Base-by-base conservation (phyloP, 2,888 invertebrate genomes). In the Eilema griseolum region DNA sequence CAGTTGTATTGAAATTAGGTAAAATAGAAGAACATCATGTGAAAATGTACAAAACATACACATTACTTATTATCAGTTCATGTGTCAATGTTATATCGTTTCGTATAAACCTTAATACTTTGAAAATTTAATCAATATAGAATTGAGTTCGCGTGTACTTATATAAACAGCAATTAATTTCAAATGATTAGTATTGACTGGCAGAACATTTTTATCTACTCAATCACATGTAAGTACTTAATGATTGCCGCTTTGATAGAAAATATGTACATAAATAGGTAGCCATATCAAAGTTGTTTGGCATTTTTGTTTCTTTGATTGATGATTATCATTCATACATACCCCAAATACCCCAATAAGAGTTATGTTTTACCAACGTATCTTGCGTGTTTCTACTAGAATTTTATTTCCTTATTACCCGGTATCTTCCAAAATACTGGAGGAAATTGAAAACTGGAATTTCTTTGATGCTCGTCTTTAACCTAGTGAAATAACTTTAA, bases 61-160 rank as follows among this genome's bases (percentile, higher is more conserved):
- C 33, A 33, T 33, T 33, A 33, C 10, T 8, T 33, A 33, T 33
- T 33, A 8, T 33, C 8, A 33, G 33, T 33, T 33, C 33, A 23
- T 24, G 23, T 24, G 8, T 16, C 33, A 10, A 14, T 52, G 52
- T 23, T 56, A 3, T n/a, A 11, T 56, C 46, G 12, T 46, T 46
- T 20, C 20, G 46, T 20, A 46, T 46, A 46, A 46, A 46, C 41
- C 16, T 16, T 41, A 41, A 14, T 37, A 14, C 41, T 41, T 16
- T 41, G 4, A 41, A 41, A 41, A 16, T 41, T 41, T 37, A 3
- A 37, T 37, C 33, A 37, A 37, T 37, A 37, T 12, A 33, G 3
- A 57, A 60, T 41, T n/a, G n/a, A 60, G 41, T n/a, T 66, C 12
- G 14, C n/a, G 66, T 67, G 61, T 67, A 41, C 41, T 46, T 41